phyloP scores from a whole-genome alignment of 30 jellyfish, hydroid and myxozoan genomes.

The Phacellophora camtschatica region DNA sequence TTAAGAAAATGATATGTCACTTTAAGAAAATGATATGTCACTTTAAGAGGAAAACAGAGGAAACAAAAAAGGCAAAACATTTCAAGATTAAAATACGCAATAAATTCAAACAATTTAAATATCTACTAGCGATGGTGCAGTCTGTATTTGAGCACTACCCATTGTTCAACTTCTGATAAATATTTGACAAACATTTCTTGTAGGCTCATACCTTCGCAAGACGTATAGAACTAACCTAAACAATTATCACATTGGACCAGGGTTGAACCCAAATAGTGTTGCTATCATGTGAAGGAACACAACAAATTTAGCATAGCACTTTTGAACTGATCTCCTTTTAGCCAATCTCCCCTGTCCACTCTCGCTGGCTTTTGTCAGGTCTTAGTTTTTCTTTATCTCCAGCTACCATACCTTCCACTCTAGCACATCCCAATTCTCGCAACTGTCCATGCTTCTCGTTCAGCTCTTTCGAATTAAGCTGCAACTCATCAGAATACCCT shows the following conservation, averaged over 20 bases:
- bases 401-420: background rate
- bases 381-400: background rate
- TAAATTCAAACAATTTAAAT: too few relatives aligned
- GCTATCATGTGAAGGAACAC: background rate
- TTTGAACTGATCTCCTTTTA: background rate
- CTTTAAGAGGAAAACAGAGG: too few relatives aligned
- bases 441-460: background rate
- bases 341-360: background rate
- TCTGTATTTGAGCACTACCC: background rate
- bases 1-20: background rate
- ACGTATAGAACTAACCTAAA: background rate
- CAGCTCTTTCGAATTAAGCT: background rate
- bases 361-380: background rate
- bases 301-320: background rate
- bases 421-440: background rate
- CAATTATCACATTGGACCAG: background rate
- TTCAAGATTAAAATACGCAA: too few relatives aligned
- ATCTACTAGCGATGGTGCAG: too few relatives aligned
- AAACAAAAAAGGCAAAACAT: background rate
- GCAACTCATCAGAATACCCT: background rate
- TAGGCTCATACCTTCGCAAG: background rate
- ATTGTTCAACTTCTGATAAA: background rate
- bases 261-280: background rate
- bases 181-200: background rate
- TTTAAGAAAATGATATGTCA: background rate